Evolutionary conservation across 2,113 vertebrate genomes (phyloP).

Genomic region (Aspiorhynchus laticeps): DNA sequence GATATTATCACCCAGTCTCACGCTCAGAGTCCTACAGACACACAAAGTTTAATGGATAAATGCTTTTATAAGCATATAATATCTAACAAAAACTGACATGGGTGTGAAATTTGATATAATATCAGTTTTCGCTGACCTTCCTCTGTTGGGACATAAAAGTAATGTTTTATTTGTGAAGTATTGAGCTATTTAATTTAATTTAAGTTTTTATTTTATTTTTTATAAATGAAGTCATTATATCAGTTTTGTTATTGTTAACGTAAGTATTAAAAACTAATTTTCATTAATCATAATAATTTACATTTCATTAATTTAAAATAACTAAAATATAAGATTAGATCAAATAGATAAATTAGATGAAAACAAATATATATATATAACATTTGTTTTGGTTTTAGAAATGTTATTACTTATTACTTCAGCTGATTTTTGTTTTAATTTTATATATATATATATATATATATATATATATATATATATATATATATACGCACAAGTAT

Average conservation of each 20-base stretch:
- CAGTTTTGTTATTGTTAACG: neutral
- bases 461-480: too few species aligned
- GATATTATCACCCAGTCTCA: slow-evolving; percentile 24
- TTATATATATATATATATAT: too few species aligned
- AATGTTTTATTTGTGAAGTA: neutral
- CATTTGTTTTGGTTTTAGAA: too few species aligned
- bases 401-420: too few species aligned
- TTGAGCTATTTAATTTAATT: neutral
- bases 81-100: neutral
- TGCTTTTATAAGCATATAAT: neutral
- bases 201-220: too few species aligned
- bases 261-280: neutral
- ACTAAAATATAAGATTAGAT: too few species aligned
- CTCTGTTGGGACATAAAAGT: too few species aligned
- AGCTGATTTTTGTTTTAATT: too few species aligned
- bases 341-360: too few species aligned
- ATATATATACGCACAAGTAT: too few species aligned
- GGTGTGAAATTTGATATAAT: neutral
- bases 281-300: neutral
- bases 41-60: neutral
- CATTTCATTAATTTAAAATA: too few species aligned
- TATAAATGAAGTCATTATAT: neutral
- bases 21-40: neutral
- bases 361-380: too few species aligned
- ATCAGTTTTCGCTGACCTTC: neutral